A percentile compares a stretch with the other conserved stretches of the same genome.
Evolutionary conservation across 2,888 invertebrate species (phyloP).

Genomic region (Pristionchus entomophagus): DNA sequence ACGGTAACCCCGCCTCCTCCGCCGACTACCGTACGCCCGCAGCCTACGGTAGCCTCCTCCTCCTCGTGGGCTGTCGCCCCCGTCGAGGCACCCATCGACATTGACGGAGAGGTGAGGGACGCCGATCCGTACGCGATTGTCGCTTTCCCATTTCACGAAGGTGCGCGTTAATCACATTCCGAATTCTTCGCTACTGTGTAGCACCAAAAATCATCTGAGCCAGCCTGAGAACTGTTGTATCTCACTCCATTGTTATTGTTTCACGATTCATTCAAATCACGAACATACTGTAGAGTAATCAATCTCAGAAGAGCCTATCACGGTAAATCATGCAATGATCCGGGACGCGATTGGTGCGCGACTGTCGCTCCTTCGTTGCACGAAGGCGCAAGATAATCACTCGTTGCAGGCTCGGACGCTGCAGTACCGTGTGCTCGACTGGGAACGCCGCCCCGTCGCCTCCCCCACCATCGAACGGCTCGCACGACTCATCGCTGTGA

Average conservation of each 20-base stretch:
- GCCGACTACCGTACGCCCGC: background rate
- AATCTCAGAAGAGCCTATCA: no score
- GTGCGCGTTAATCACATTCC: no score
- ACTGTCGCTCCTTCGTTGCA: background rate
- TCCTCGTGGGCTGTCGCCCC: background rate
- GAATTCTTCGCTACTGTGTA: no score
- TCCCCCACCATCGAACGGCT: background rate
- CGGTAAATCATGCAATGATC: no score
- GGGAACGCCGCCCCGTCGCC: background rate
- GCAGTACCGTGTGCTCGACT: conserved; percentile 6
- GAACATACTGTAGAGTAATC: no score
- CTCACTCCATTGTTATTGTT: no score
- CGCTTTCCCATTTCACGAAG: background rate
- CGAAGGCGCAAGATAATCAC: background rate
- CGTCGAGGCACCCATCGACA: background rate
- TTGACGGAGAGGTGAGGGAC: conserved; percentile 24
- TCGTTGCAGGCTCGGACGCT: background rate
- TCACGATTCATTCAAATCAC: no score
- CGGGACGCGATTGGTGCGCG: background rate
- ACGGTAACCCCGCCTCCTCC: background rate
- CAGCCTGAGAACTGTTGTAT: no score
- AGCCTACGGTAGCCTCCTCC: background rate
- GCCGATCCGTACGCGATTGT: no score
- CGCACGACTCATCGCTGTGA: background rate
- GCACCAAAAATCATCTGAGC: no score